phyloP scores from a whole-genome alignment of 2,113 vertebrate species.

The Datnioides undecimradiatus region DNA sequence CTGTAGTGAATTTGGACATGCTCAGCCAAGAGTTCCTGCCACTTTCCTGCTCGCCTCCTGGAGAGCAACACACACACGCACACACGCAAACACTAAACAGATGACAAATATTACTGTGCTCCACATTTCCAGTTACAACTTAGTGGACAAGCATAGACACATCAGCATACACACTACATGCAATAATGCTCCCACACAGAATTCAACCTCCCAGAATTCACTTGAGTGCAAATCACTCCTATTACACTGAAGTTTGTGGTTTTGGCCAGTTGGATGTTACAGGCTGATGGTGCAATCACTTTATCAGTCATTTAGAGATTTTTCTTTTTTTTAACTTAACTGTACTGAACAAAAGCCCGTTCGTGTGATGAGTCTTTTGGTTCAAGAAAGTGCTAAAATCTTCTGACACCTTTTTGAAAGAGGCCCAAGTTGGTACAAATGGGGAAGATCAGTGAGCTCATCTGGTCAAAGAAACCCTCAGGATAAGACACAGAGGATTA shows the following conservation, averaged over 20 bases:
- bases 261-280: conserved; percentile 44
- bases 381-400: conserved; percentile 20
- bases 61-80: conserved; percentile 27
- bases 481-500: conserved; percentile 68
- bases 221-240: conserved; percentile 11
- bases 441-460: conserved; percentile 46
- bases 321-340: neutral
- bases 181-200: conserved; percentile 49
- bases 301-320: conserved; percentile 24
- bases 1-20: conserved; percentile 72
- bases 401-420: conserved; percentile 39
- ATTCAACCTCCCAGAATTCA: conserved; percentile 6
- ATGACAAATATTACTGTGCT: conserved; percentile 53
- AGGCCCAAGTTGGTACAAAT: conserved; percentile 19
- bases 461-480: conserved; percentile 50
- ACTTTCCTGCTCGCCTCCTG: conserved; percentile 63
- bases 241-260: conserved; percentile 61
- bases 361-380: neutral
- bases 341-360: neutral
- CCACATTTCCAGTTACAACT: conserved; percentile 56
- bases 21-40: conserved; percentile 74
- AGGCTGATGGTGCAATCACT: conserved; percentile 53
- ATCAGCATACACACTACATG: conserved; percentile 29
- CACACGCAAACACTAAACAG: conserved; percentile 27
- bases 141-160: conserved; percentile 44